Conservation (phyloP, 2,797 vertebrate genomes). For the Decapterus maruadsi region DNA sequence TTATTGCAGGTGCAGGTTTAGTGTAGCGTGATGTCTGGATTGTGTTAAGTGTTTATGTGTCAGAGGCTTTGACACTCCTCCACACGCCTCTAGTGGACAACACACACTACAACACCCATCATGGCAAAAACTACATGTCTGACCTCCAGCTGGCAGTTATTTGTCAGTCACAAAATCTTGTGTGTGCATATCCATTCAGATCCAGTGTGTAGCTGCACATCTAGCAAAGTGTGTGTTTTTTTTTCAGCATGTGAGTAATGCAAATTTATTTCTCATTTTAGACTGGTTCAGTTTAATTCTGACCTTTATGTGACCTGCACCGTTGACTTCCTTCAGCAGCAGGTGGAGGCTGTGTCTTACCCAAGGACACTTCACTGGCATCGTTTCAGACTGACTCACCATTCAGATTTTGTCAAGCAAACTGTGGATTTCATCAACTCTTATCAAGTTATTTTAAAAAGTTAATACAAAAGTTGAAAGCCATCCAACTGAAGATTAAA, state of each 20-base stretch:
- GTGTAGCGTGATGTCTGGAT: slow-evolving; percentile 44
- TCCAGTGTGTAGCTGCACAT: neutral
- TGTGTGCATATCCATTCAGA: slow-evolving; percentile 7
- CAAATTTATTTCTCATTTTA: slow-evolving; percentile 18
- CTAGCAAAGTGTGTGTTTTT: slow-evolving; percentile 3
- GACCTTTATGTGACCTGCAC: slow-evolving; percentile 13
- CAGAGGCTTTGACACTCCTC: slow-evolving; percentile 42
- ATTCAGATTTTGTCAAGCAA: slow-evolving; percentile 1
- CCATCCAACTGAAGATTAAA: slow-evolving; percentile 8
- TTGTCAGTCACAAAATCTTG: slow-evolving; percentile 22
- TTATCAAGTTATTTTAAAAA: neutral
- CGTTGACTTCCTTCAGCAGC: neutral
- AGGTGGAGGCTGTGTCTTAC: neutral
- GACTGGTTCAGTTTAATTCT: slow-evolving; percentile 12
- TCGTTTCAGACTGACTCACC: neutral
- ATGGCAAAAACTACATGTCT: neutral
- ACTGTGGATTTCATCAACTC: neutral
- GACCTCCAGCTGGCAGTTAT: slow-evolving; percentile 23
- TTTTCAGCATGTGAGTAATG: slow-evolving; percentile 8
- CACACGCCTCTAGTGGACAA: slow-evolving; percentile 27
- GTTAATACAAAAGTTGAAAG: neutral
- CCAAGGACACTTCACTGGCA: slow-evolving; percentile 6
- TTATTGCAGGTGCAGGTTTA: slow-evolving; percentile 58
- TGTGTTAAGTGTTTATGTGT: slow-evolving; percentile 44
- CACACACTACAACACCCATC: slow-evolving; percentile 22